A percentile compares a stretch with the other conserved stretches of the same genome.
Evolutionary conservation across 2,113 vertebrate species (phyloP).

Genomic region (Numida meleagris): DNA sequence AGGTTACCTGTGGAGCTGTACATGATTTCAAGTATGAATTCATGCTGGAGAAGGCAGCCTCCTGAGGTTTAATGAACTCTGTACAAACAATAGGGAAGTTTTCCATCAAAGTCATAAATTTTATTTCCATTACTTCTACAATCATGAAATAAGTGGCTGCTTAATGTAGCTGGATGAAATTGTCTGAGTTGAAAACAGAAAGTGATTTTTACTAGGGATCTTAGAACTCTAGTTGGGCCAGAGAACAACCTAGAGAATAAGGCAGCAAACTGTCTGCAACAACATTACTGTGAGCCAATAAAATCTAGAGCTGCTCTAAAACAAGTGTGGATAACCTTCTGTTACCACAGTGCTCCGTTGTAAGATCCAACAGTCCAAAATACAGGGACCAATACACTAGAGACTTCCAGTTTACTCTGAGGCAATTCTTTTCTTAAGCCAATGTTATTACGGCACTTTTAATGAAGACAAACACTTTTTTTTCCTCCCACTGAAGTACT

Average conservation of each 20-base stretch:
- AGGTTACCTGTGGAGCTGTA: neutral
- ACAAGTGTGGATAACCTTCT: neutral
- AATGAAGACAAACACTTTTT: neutral
- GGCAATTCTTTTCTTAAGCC: neutral
- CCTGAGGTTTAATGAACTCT: neutral
- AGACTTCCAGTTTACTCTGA: neutral
- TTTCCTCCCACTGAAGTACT: neutral
- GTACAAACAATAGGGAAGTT: neutral
- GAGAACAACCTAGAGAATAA: neutral
- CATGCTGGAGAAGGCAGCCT: neutral
- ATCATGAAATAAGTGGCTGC: neutral
- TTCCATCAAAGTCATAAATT: neutral
- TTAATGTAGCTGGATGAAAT: neutral
- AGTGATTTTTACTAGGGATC: neutral
- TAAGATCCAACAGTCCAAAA: neutral
- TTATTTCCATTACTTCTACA: neutral
- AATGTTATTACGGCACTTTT: neutral
- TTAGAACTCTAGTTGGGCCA: neutral
- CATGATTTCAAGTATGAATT: neutral
- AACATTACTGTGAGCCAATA: rapidly evolving
- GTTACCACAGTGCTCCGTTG: neutral
- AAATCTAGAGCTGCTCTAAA: neutral
- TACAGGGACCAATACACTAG: neutral
- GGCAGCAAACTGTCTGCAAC: neutral
- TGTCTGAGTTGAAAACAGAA: neutral